Conservation (phyloP, 2,888 invertebrate genomes). For the Cosmia pyralina region DNA sequence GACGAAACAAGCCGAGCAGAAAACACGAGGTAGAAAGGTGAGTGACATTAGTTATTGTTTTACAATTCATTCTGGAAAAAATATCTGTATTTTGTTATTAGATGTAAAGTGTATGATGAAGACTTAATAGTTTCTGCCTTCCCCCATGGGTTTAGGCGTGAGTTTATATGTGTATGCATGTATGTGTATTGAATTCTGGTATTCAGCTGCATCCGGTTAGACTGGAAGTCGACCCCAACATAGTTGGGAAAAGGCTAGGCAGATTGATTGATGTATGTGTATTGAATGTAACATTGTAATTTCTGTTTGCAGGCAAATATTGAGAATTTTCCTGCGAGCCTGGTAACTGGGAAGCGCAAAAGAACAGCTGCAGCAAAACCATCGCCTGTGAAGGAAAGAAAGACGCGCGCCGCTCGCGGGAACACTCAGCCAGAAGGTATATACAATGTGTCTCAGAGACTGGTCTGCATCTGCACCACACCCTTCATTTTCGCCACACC, state of each 20-base stretch:
- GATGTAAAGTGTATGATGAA: background rate
- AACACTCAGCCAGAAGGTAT: conserved; percentile 14
- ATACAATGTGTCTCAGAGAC: too few species aligned
- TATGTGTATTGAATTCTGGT: too few species aligned
- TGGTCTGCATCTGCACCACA: too few species aligned
- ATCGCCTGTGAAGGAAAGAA: conserved; percentile 65
- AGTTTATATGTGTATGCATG: too few species aligned
- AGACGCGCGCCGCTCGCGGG: conserved; percentile 19
- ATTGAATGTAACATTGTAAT: conserved; percentile 1
- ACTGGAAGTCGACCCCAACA: too few species aligned
- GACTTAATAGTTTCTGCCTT: too few species aligned
- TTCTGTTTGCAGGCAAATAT: conserved; percentile 55
- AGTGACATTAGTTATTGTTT: conserved; percentile 3
- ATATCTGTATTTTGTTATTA: background rate
- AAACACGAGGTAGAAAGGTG: conserved; percentile 65
- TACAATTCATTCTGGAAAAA: background rate
- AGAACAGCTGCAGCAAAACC: conserved; percentile 63
- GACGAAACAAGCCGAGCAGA: conserved; percentile 23
- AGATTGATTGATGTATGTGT: too few species aligned
- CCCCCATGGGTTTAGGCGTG: too few species aligned
- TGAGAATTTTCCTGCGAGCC: conserved; percentile 50
- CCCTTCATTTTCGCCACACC: too few species aligned
- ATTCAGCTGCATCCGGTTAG: too few species aligned
- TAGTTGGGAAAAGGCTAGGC: too few species aligned
- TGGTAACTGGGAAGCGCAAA: conserved; percentile 64